Conservation (phyloP, 1,140 invertebrate genomes). For the Drosophila carrolli region DNA sequence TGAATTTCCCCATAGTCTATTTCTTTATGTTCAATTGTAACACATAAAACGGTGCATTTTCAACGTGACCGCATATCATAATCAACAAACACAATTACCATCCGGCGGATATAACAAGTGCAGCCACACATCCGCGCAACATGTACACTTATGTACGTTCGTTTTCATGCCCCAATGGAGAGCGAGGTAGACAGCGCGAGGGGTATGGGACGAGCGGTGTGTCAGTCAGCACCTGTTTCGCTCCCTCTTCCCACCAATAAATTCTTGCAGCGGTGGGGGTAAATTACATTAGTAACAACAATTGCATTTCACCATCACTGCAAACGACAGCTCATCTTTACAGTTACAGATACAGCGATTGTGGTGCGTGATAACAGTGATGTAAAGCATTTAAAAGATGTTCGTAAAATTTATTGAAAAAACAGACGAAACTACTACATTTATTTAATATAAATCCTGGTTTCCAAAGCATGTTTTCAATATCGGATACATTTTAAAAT, state of each 20-base stretch:
- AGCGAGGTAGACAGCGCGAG: not conserved
- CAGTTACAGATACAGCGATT: not conserved
- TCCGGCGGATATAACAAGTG: slow-evolving; percentile 44
- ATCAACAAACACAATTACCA: slow-evolving; percentile 21
- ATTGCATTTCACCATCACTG: slow-evolving; percentile 13
- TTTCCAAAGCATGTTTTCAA: too few relatives aligned
- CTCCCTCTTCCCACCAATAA: not conserved
- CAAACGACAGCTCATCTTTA: slow-evolving; percentile 16
- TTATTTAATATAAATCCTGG: too few relatives aligned
- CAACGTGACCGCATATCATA: slow-evolving; percentile 6
- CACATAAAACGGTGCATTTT: slow-evolving; percentile 17
- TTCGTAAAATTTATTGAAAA: too few relatives aligned
- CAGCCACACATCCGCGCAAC: slow-evolving; percentile 12
- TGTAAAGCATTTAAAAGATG: not conserved
- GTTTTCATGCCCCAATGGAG: slow-evolving; percentile 24
- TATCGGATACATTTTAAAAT: too few relatives aligned
- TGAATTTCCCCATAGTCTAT: too few relatives aligned
- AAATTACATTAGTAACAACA: slow-evolving; percentile 4
- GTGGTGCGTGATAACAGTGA: slow-evolving; percentile 12
- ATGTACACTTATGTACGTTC: slow-evolving; percentile 14
- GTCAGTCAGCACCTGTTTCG: slow-evolving; percentile 18
- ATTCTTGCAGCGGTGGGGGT: slow-evolving; percentile 3
- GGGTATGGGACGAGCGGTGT: not conserved
- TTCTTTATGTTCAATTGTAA: too few relatives aligned
- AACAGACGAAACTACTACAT: too few relatives aligned